Percentiles rank a stretch among this genome's conserved stretches.
phyloP scores from a whole-genome alignment of 2,888 invertebrate genomes.

The Meiosimyza platycephala region DNA sequence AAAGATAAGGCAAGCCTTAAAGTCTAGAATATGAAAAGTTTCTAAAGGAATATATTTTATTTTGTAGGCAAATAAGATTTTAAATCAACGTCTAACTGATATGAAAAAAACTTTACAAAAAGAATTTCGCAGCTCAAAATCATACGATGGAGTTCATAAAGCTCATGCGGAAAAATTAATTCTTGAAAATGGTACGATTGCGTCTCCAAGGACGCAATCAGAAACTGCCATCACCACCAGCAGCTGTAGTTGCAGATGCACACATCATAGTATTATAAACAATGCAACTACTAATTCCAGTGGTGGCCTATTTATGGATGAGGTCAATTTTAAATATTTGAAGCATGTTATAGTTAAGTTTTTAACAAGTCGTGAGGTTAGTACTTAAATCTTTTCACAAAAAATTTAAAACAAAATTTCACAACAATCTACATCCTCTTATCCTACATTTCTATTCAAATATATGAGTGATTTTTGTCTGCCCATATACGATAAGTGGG shows the following conservation, averaged over 20 bases:
- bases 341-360: slow-evolving; percentile 95
- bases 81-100: slow-evolving; percentile 88
- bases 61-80: slow-evolving; percentile 82
- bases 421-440: background rate
- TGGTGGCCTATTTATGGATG: slow-evolving; percentile 68
- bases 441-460: background rate
- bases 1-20: slow-evolving; percentile 71
- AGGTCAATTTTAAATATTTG: slow-evolving; percentile 86
- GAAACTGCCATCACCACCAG: slow-evolving; percentile 24
- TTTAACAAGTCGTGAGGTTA: slow-evolving; percentile 83
- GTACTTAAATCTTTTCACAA: background rate
- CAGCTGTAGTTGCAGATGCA: slow-evolving; percentile 13
- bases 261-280: slow-evolving; percentile 12
- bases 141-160: slow-evolving; percentile 42
- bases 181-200: slow-evolving; percentile 12
- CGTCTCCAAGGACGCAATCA: background rate
- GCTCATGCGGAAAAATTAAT: background rate
- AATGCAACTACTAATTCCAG: slow-evolving; percentile 31
- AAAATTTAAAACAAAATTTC: background rate
- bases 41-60: no score
- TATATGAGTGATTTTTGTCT: no score
- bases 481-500: no score
- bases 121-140: slow-evolving; percentile 72
- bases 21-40: background rate
- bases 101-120: slow-evolving; percentile 92